Base-by-base conservation (phyloP, 2,888 invertebrate genomes). In the Hirtodrosophila histrioides region DNA sequence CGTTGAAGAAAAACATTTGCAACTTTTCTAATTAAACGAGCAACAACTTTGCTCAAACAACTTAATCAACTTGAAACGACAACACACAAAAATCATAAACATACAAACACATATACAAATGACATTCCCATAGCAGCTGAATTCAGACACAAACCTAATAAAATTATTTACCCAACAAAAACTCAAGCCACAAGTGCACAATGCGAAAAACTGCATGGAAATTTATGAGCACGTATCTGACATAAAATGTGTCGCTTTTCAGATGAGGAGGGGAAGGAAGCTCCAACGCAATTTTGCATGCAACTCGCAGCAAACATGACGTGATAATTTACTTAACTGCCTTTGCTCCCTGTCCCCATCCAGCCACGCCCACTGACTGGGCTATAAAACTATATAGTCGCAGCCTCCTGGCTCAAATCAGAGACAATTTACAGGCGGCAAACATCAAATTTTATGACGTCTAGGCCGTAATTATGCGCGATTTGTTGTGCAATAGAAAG, bases 21-120 rank as follows among this genome's bases (percentile, higher is more conserved):
- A 87, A 87, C 86, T 75, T 85, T 86, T 63, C 79, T 69, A 75
- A 86, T 78, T 82, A 87, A 85, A 66, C 55, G 61, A 51, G 41
- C 69, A 73, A 67, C 62, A 70, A 57, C 46, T 68, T 73, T 37
- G 29, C 41, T 51, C 31, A 50, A 44, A 45, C 53, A 61, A 58
- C 71, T 64, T 58, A 53, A 72, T 67, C 71, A 76, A 71, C 56
- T 75, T 35, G 72, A 55, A 55, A 50, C 45, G 56, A 55, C 75
- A 51, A 51, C 46, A 12, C 23, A 33, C 29, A 53, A 17, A 39
- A 7, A 17, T 17, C 17, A 17, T 17, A 17, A 17, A 24, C 5
- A 36, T 12, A 45, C 8, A 23, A 10, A 48, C 17, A 40, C 27
- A 40, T 17, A 40, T 17, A 17, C 58, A 31, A 48, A 29, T 29